Percentiles rank a stretch among this genome's conserved stretches.
Conservation (phyloP, 2,113 vertebrate species). For the Dissostichus mawsoni region DNA sequence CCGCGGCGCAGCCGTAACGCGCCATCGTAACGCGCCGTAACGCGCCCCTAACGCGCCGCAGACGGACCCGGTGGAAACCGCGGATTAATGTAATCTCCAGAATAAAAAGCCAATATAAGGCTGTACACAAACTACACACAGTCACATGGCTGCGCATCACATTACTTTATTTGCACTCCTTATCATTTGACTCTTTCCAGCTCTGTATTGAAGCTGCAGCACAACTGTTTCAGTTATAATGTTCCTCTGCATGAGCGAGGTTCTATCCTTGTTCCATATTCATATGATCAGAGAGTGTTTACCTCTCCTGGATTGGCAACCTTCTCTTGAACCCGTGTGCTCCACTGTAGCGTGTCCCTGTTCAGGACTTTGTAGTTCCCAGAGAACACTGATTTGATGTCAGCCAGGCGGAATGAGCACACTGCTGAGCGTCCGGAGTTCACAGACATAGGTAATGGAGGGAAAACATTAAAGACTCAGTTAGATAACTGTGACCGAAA, state of each 20-base stretch:
- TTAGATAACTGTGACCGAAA: not conserved
- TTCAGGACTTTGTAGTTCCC: slow-evolving; percentile 84
- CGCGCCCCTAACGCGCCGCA: no score
- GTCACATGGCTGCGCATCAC: no score
- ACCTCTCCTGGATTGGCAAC: slow-evolving; percentile 83
- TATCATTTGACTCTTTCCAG: no score
- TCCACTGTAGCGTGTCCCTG: slow-evolving; percentile 83
- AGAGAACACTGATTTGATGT: slow-evolving; percentile 78
- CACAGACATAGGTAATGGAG: slow-evolving; percentile 67
- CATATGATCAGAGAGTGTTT: not conserved
- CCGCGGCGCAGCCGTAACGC: no score
- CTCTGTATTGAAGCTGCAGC: not conserved
- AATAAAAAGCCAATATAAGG: no score
- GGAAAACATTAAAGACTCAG: not conserved
- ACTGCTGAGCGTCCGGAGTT: slow-evolving; percentile 80
- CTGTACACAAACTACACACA: no score
- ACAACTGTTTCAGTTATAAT: not conserved
- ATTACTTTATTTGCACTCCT: no score
- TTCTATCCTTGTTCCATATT: no score
- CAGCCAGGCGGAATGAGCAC: slow-evolving; percentile 77
- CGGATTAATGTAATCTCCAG: no score
- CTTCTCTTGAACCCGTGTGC: slow-evolving; percentile 79
- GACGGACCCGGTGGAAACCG: no score
- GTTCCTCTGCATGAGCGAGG: not conserved
- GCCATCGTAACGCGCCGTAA: no score